These are phyloP conservation scores for Astur gentilis DNA, from an alignment of 2,113 vertebrate species.

Conservation along the genomic window DNA sequence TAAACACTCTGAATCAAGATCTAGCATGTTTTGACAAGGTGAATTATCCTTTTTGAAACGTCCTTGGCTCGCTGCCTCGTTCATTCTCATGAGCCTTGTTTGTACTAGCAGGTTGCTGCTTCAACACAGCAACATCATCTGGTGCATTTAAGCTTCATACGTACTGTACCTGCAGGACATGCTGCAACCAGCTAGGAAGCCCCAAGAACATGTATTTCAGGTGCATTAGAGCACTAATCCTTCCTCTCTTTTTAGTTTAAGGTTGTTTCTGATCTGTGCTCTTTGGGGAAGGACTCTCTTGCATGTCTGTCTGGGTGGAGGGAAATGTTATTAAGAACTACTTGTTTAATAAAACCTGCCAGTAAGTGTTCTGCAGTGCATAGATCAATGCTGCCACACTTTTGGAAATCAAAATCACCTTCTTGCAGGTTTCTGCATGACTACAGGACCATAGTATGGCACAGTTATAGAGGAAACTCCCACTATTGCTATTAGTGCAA, in stretches of 20 bases:
- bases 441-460: neutral
- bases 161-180: neutral
- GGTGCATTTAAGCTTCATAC: neutral
- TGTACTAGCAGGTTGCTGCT: neutral
- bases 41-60: neutral
- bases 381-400: neutral
- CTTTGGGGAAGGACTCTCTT: neutral
- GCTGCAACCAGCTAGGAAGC: neutral
- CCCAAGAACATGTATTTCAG: neutral
- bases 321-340: neutral
- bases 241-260: neutral
- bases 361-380: neutral
- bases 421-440: neutral
- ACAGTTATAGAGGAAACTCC: neutral
- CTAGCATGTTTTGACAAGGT: neutral
- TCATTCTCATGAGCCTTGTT: neutral
- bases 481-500: neutral
- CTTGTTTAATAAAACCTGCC: neutral
- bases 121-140: neutral
- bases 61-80: neutral
- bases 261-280: neutral
- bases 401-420: neutral
- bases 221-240: neutral
- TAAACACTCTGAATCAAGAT: neutral
- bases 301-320: neutral